Evolutionary conservation across 2,113 vertebrate species (phyloP), one percentile per base, ranked within the genome.

Genomic region (Psittacara wagleri): DNA sequence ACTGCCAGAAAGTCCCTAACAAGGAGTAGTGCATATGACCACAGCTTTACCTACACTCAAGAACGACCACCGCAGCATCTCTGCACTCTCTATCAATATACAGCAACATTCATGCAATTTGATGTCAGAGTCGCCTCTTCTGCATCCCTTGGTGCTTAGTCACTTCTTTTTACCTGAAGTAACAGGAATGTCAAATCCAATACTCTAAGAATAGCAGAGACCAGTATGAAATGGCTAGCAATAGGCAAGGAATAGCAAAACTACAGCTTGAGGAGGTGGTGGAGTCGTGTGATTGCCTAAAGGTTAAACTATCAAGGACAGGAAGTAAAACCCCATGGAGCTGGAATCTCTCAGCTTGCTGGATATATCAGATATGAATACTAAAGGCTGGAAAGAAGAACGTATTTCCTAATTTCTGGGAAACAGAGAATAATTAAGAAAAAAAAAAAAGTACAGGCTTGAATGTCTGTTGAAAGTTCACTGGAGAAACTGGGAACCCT

Each of bases 361-460:
- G 27, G 61, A 81, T 41, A 44, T 27, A 43, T 22, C 49, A 89
- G 66, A 57, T 9, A 80, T 4, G 62, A 72, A 49, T 44, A 43
- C 48, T 39, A 63, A 81, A 59, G 39, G 51, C 24, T 33, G 2
- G 63, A 91, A 94, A 83, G 52, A n/a, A 82, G 54, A 91, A 77
- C n/a, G 33, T 24, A 59, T 59, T 59, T 59, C 57, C 57, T 35
- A 6, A 46, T 67, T 97, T 97, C 95, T 96, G 94, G 94, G 95
- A 95, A 96, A 86, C 7, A 69, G 41, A 67, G 54, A 73, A 13
- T n/a, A 57, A 13, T 28, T 81, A 9, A 52, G 37, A 18, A 54
- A 3, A 43, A 46, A 55, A 67, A 52, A 51, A 80, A 31, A 52
- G 2, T 17, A 48, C 44, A 86, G 39, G 3, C 68, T 88, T 75